Evolutionary conservation across 2,888 invertebrate species (phyloP), one percentile per base, ranked within the genome.

Genomic region (Ischnura elegans): DNA sequence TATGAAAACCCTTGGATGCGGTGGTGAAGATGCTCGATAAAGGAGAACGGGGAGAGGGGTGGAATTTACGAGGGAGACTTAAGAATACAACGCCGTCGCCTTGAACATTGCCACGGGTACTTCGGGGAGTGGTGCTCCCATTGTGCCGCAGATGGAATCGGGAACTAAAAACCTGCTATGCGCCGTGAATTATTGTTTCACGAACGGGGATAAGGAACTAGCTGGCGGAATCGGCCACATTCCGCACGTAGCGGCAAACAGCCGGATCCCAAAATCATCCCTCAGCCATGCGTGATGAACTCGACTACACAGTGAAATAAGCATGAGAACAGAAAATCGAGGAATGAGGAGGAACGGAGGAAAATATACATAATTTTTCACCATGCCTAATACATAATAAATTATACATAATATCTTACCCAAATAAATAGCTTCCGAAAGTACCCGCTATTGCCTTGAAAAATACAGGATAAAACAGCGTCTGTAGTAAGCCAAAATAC

Each of bases 131-230:
- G 76, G 13, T 76, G 76, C 76, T 36, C 61, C 90, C 61, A 61
- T 90, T 61, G 90, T 90, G 90, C 16, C 61, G 90, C 90, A 90
- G 90, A 90, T 90, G 90, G 61, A 90, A 90, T 90, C 90, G 90
- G 90, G 90, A 86, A 90, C 90, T 90, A 76, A 76, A 76, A 76
- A 76, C 76, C 76, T 36, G 29, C 29, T 76, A 36, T 76, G 76
- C 76, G 36, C 10, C 76, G 76, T 36, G 76, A 76, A 36, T 76
- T 76, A 76, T 76, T 36, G 76, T 16, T 76, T 76, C 76, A 76
- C 76, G 76, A 76, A 76, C 76, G 76, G 76, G 76, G 76, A 36
- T 76, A 16, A 10, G 29, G 36, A 51, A 19, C 13, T 29, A 36
- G 90, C 90, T 43, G 61, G 61, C 61, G 66, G 61, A 90, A 90